Base-by-base conservation (phyloP, 2,113 vertebrate genomes). In the Willisornis vidua region DNA sequence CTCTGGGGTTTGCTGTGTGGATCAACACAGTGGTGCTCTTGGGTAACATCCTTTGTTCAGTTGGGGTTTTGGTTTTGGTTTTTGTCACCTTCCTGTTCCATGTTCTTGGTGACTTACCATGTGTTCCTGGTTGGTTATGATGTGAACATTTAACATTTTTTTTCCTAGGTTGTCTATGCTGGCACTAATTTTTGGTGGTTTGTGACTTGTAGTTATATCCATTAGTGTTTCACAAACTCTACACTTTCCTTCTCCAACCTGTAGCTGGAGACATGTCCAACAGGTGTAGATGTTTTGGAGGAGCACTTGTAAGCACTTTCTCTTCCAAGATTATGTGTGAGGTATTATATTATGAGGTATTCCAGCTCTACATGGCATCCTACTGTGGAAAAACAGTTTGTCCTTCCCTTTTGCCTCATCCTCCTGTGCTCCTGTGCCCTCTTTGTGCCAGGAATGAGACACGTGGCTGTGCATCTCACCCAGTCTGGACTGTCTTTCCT, bases 201-300 rank as follows among this genome's bases (percentile, higher is more conserved):
- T 78, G 66, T 71, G 48, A 29, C 43, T 54, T 0, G 0, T 19
- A 45, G 51, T 26, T 23, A 3, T 37, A 7, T 29, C 86, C 37
- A 9, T 55, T 22, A 19, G 18, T 59, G 1, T 52, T 89, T 43
- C 25, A 89, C 57, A 67, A 91, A 33, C 62, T n/a, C n/a, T 33
- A 20, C 19, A 29, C 0, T 0, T 68, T 87, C 20, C 35, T 87
- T 67, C 66, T 58, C 81, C 13, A 33, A 31, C 37, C 37, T 41
- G 0, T 61, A 80, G 45, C 12, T 73, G 41, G 26, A 45, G 57
- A 24, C 39, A 2, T 1, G 0, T 31, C 52, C 70, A 89, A 41
- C n/a, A 82, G 85, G 57, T 63, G 19, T 22, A 77, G 35, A 10
- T 93, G 35, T 63, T 93, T 80, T 43, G 48, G 41, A 87, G 73